phyloP scores from a whole-genome alignment of 2,888 invertebrate species.

The Orthosia cruda region DNA sequence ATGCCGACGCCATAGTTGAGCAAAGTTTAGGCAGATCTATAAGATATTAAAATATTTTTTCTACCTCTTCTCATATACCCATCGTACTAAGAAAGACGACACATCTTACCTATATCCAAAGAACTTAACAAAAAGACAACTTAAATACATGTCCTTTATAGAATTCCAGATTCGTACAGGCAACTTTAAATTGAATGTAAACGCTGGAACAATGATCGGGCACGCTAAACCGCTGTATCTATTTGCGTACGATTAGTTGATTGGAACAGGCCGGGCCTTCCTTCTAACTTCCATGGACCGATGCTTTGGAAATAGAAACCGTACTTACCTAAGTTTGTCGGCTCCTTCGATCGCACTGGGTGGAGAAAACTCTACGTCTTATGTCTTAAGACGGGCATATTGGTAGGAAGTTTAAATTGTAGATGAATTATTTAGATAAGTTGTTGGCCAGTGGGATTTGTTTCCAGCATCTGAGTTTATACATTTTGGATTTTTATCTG shows the following conservation, averaged over 20 bases:
- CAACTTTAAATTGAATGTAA: constrained; percentile 64
- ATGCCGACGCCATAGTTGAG: too few relatives aligned
- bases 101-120: neutral
- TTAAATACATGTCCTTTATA: constrained; percentile 21
- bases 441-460: neutral
- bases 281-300: constrained; percentile 55
- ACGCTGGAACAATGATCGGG: constrained; percentile 56
- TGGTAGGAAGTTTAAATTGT: neutral
- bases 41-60: too few relatives aligned
- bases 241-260: constrained; percentile 67
- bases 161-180: constrained; percentile 41
- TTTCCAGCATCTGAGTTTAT: neutral
- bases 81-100: neutral
- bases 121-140: constrained; percentile 25
- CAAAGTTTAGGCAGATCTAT: too few relatives aligned
- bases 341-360: constrained; percentile 63
- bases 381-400: neutral
- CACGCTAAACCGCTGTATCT: constrained; percentile 63
- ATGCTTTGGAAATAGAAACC: constrained; percentile 76
- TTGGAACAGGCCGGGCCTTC: constrained; percentile 49
- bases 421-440: neutral
- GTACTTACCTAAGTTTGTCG: constrained; percentile 65
- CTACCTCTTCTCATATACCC: too few relatives aligned
- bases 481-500: too few relatives aligned
- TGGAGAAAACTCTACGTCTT: constrained; percentile 26